Conservation (phyloP, 2,113 vertebrate species). For the Callithrix jacchus region DNA sequence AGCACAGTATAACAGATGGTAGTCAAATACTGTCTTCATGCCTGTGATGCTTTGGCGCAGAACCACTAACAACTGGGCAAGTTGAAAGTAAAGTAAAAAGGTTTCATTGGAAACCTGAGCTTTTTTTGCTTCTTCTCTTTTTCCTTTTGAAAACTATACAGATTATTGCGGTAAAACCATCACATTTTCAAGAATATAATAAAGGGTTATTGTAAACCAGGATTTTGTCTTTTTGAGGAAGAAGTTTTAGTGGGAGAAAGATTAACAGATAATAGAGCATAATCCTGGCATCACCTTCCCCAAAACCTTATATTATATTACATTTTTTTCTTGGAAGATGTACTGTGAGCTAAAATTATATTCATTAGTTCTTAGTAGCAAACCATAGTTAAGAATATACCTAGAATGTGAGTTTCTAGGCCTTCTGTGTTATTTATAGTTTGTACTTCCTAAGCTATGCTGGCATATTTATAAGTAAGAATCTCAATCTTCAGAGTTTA, state of each 20-base stretch:
- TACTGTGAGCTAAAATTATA: background rate
- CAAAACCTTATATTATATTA: background rate
- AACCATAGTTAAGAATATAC: background rate
- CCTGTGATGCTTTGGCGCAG: background rate
- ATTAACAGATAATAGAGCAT: background rate
- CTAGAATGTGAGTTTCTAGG: background rate
- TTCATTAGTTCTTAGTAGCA: background rate
- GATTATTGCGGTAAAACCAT: background rate
- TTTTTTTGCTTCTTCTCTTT: background rate
- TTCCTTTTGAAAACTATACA: background rate
- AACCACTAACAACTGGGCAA: background rate
- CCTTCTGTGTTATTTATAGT: slow-evolving; percentile 27
- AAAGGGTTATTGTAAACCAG: background rate
- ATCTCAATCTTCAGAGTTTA: slow-evolving; percentile 47
- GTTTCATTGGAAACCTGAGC: background rate
- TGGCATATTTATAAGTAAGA: slow-evolving; percentile 61
- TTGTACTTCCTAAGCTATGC: background rate
- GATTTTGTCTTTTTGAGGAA: background rate
- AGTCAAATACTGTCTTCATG: background rate
- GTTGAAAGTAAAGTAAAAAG: background rate
- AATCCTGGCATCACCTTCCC: background rate
- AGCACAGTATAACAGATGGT: background rate
- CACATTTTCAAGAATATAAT: background rate
- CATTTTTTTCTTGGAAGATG: background rate
- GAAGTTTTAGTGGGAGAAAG: background rate